Evolutionary conservation across 2,888 invertebrate species (phyloP).

Genomic region (Pachycephus smyrnensis): DNA sequence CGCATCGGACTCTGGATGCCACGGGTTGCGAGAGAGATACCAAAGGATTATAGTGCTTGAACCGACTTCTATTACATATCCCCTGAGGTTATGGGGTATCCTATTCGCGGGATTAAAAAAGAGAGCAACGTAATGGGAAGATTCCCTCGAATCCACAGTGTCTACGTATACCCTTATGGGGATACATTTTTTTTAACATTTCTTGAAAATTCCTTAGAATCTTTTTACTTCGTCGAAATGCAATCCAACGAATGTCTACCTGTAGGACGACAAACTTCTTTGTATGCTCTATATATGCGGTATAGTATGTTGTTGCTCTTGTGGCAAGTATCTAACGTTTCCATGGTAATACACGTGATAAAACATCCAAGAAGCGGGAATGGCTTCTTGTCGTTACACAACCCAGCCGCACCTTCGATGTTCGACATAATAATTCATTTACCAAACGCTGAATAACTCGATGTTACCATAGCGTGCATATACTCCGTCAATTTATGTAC

Average conservation of each 20-base stretch:
- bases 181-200: not conserved
- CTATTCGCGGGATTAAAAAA: not conserved
- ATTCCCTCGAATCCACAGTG: not conserved
- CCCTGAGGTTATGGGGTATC: slow-evolving; percentile 3
- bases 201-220: not conserved
- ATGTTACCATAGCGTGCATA: not conserved
- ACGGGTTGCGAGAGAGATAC: not conserved
- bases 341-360: not conserved
- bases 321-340: not conserved
- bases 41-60: slow-evolving; percentile 6
- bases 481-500: not conserved
- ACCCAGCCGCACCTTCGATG: slow-evolving; percentile 33
- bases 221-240: not conserved
- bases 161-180: not conserved
- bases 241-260: not conserved
- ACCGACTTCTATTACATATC: slow-evolving; percentile 8
- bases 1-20: slow-evolving; percentile 27
- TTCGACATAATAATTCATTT: slow-evolving; percentile 41
- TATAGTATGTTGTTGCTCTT: not conserved
- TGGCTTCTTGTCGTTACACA: slow-evolving; percentile 18
- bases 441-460: slow-evolving; percentile 30
- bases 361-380: slow-evolving; percentile 2
- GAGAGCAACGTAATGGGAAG: not conserved
- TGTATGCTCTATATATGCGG: not conserved
- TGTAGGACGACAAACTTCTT: not conserved